Evolutionary conservation across 92 coral and sea anemone species (phyloP).

Genomic region (Phenganax stokvisi): DNA sequence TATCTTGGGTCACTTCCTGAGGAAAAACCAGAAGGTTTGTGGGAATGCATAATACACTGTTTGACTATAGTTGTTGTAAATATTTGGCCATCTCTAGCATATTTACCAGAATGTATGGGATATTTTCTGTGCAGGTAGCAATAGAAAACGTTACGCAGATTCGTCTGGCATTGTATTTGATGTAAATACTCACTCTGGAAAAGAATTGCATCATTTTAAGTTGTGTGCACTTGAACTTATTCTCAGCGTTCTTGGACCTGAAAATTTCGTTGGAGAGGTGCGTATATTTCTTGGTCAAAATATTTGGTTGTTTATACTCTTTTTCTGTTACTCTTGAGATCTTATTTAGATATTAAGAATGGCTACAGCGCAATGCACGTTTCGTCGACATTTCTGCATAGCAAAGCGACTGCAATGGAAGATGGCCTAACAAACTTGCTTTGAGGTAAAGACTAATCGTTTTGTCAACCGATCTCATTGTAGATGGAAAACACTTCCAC

Average conservation of each 20-base stretch:
- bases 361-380: no score
- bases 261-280: conserved; percentile 62
- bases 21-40: conserved; percentile 80
- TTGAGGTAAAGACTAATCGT: not conserved
- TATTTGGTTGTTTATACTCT: not conserved
- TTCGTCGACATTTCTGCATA: no score
- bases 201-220: conserved; percentile 84
- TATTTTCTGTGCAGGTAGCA: conserved; percentile 21
- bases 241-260: conserved; percentile 63
- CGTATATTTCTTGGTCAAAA: conserved; percentile 23
- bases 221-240: conserved; percentile 59
- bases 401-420: no score
- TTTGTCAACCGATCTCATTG: not conserved
- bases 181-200: conserved; percentile 69
- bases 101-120: not conserved
- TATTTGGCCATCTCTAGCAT: not conserved
- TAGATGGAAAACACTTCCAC: conserved; percentile 10
- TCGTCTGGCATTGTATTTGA: conserved; percentile 72
- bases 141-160: conserved; percentile 43
- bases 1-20: conserved; percentile 63
- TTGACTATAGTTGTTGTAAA: not conserved
- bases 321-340: not conserved
- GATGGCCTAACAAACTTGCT: not conserved
- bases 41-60: not conserved
- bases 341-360: no score